Conservation (phyloP, 23 tunicate genomes). For the Halocynthia roretzi region DNA sequence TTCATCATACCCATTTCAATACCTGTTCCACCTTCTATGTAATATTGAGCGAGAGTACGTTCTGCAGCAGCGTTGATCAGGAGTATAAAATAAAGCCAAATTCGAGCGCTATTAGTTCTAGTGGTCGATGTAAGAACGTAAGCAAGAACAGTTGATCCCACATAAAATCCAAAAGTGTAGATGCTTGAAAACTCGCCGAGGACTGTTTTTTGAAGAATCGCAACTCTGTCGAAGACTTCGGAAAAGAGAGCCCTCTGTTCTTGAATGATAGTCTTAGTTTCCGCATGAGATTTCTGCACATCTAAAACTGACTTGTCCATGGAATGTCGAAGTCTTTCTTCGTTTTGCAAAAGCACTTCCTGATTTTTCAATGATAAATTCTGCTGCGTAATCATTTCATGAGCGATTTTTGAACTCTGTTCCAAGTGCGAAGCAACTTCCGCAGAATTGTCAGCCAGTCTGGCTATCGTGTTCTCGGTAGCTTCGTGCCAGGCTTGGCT, state of each 20-base stretch:
- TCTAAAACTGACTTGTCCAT: conserved; percentile 70
- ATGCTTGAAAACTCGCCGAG: conserved; percentile 91
- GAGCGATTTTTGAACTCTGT: conserved; percentile 49
- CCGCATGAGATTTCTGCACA: conserved; percentile 60
- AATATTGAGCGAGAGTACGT: conserved; percentile 29
- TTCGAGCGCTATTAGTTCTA: conserved; percentile 41
- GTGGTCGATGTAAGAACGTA: conserved; percentile 71
- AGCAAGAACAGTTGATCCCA: conserved; percentile 66
- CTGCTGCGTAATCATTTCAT: conserved; percentile 63
- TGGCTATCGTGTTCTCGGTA: conserved; percentile 73
- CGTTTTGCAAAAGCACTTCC: conserved; percentile 58
- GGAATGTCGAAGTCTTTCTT: conserved; percentile 42
- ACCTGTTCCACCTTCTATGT: conserved; percentile 22
- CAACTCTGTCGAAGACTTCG: conserved; percentile 79
- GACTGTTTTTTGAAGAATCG: conserved; percentile 81
- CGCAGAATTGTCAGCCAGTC: conserved; percentile 74
- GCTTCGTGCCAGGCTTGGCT: conserved; percentile 94
- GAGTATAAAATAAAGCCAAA: conserved; percentile 59
- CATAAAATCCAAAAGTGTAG: conserved; percentile 74
- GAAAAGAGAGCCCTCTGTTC: conserved; percentile 66
- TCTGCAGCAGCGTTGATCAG: conserved; percentile 63
- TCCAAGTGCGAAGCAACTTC: conserved; percentile 54
- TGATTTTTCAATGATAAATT: conserved; percentile 61
- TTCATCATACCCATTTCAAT: conserved; percentile 2
- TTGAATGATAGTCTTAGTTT: conserved; percentile 62